phyloP scores from a whole-genome alignment of 2,113 vertebrate genomes.

The Microcebus murinus region DNA sequence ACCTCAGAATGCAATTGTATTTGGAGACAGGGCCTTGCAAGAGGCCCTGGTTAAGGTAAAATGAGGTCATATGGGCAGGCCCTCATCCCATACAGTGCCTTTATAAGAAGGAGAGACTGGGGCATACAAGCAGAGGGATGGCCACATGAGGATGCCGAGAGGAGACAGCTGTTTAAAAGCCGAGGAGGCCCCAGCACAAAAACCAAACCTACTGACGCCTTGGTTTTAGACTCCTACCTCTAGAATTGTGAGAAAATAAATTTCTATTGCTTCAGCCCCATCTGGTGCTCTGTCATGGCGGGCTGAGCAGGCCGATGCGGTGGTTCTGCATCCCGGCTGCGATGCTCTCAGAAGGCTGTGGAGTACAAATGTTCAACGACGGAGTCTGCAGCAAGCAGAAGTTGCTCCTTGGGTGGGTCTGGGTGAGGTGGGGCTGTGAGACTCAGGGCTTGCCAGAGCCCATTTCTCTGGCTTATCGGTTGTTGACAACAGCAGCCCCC shows the following conservation, averaged over 20 bases:
- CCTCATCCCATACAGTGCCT: background rate
- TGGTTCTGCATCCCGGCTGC: background rate
- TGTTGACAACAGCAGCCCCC: background rate
- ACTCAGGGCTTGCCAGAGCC: background rate
- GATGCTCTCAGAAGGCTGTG: background rate
- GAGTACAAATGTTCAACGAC: background rate
- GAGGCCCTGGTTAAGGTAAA: background rate
- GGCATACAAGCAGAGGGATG: background rate
- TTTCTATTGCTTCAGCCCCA: background rate
- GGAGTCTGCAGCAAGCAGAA: background rate
- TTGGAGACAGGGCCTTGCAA: background rate
- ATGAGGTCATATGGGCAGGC: background rate
- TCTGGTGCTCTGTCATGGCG: background rate
- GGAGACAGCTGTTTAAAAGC: background rate
- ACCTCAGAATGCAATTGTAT: background rate
- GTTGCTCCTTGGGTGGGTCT: rapidly evolving
- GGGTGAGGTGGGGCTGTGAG: background rate
- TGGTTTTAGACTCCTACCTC: background rate
- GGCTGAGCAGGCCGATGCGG: background rate
- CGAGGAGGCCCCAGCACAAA: background rate
- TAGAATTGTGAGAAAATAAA: background rate
- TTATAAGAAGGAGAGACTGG: background rate
- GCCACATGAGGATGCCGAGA: background rate
- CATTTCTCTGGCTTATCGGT: background rate
- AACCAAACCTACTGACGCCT: background rate